A percentile compares a stretch with the other conserved stretches of the same genome.
Conservation (phyloP, 64 coral and sea anemone species). For the Trachythela sp. region DNA sequence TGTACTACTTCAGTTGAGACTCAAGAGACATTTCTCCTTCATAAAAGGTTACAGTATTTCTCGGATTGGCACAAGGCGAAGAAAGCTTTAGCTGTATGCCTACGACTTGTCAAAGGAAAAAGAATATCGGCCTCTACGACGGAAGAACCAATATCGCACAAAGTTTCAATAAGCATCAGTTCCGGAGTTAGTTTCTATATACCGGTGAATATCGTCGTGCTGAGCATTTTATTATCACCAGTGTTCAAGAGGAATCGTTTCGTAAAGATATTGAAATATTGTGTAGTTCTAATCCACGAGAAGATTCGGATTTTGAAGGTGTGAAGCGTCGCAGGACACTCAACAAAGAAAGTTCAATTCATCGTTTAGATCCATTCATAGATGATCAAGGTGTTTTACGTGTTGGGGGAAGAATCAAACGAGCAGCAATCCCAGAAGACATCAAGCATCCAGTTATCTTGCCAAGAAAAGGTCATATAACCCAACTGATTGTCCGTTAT, state of each 20-base stretch:
- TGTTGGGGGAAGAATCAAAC: neutral
- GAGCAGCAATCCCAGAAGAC: neutral
- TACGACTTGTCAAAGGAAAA: neutral
- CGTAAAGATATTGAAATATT: conserved; percentile 16
- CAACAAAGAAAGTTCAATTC: too few relatives aligned
- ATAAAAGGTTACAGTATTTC: neutral
- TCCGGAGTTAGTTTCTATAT: neutral
- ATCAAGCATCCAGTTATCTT: neutral
- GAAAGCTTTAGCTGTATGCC: neutral
- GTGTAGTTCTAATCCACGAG: neutral
- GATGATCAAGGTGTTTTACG: neutral
- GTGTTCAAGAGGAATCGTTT: conserved; percentile 23
- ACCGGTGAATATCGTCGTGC: neutral
- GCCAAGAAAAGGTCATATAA: neutral
- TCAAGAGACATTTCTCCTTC: neutral
- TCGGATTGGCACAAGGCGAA: neutral
- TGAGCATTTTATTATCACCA: conserved; percentile 18
- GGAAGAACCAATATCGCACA: neutral
- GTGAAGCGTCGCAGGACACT: too few relatives aligned
- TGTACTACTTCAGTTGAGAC: neutral
- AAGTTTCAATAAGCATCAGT: neutral
- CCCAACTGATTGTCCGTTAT: neutral
- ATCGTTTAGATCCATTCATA: too few relatives aligned
- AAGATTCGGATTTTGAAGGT: neutral
- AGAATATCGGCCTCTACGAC: neutral